phyloP scores from a whole-genome alignment of 1,140 invertebrate species.

The Magallana ariakensis region DNA sequence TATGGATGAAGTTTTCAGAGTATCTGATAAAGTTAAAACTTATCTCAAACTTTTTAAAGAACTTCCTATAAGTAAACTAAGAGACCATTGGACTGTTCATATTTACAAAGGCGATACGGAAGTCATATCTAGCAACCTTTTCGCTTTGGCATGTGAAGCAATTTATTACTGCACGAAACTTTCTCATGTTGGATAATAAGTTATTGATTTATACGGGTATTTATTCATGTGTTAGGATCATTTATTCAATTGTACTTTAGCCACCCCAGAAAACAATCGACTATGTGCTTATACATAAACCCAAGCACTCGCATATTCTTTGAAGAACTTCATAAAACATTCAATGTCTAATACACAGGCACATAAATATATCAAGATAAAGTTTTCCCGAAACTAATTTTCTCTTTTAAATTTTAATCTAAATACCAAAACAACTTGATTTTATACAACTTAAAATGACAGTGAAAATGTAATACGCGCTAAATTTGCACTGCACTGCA shows the following conservation, averaged over 20 bases:
- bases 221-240: neutral
- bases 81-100: conserved; percentile 18
- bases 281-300: too few relatives aligned
- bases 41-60: conserved; percentile 8
- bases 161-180: conserved; percentile 1
- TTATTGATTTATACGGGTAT: neutral
- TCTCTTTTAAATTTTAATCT: too few relatives aligned
- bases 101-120: conserved; percentile 27
- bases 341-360: too few relatives aligned
- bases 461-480: too few relatives aligned
- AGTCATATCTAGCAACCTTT: conserved; percentile 6
- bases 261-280: too few relatives aligned
- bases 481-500: too few relatives aligned
- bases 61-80: conserved; percentile 23
- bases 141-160: neutral
- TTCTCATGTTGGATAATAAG: conserved; percentile 12
- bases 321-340: too few relatives aligned
- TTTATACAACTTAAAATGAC: too few relatives aligned
- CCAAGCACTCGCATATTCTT: too few relatives aligned
- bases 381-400: too few relatives aligned
- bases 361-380: too few relatives aligned
- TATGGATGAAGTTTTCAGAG: conserved; percentile 3
- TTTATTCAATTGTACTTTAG: neutral
- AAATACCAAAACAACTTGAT: too few relatives aligned
- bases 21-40: neutral